These are phyloP conservation scores for Gnatocerus cornutus DNA, from an alignment of 2,888 invertebrate genomes.

Conservation along the genomic window DNA sequence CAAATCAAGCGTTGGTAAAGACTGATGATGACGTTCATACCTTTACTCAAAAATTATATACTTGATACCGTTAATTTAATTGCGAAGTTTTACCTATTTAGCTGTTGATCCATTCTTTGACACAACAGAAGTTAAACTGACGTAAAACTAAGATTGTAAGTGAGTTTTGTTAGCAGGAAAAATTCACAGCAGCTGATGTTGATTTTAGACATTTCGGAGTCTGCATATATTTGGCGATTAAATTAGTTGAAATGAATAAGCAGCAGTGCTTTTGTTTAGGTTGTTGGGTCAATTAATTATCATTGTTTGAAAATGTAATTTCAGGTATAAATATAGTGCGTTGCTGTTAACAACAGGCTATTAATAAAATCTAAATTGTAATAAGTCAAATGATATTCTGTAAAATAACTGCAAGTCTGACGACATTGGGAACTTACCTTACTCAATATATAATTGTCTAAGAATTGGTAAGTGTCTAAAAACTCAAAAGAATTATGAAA, in stretches of 20 bases:
- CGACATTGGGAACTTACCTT: too few species aligned
- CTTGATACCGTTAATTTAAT: too few species aligned
- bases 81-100: slow-evolving; percentile 19
- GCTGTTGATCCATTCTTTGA: slow-evolving; percentile 3
- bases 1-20: slow-evolving; percentile 43
- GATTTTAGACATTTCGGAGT: slow-evolving; percentile 8
- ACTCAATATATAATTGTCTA: too few species aligned
- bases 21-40: slow-evolving; percentile 38
- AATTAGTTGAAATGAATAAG: too few species aligned
- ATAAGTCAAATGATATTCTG: too few species aligned
- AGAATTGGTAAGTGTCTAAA: too few species aligned
- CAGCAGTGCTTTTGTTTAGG: too few species aligned
- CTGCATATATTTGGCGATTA: background rate
- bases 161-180: background rate
- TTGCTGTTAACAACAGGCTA: background rate
- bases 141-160: background rate
- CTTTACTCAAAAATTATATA: background rate
- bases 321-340: background rate
- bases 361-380: background rate
- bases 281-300: background rate
- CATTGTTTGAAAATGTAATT: background rate
- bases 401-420: too few species aligned
- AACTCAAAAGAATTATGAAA: too few species aligned
- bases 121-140: slow-evolving; percentile 1
- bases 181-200: slow-evolving; percentile 8